These are phyloP conservation scores for Nerophis ophidion DNA, from an alignment of 2,113 vertebrate species.

Conservation along the genomic window DNA sequence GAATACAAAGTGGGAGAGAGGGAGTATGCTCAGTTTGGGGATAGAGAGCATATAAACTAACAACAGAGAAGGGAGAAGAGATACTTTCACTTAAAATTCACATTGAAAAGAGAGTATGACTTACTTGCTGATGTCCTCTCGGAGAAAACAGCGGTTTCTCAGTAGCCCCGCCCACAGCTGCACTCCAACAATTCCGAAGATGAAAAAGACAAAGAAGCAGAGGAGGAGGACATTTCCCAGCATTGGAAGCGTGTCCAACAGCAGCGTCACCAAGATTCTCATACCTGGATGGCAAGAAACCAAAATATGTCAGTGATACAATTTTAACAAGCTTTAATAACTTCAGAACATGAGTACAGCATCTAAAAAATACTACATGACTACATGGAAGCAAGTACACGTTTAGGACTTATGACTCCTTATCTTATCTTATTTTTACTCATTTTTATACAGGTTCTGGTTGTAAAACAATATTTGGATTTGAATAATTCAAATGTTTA, in stretches of 20 bases:
- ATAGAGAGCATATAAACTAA: too few species aligned
- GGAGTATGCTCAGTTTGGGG: too few species aligned
- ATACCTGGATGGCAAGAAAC: conserved; percentile 71
- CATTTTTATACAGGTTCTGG: too few species aligned
- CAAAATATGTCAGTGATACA: neutral
- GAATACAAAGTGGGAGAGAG: too few species aligned
- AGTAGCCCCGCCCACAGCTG: conserved; percentile 72
- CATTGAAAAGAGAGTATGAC: neutral
- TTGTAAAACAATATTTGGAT: too few species aligned
- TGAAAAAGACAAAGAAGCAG: conserved; percentile 89
- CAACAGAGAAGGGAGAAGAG: neutral
- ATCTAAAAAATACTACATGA: neutral
- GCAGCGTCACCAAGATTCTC: conserved; percentile 89
- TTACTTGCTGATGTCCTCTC: conserved; percentile 46
- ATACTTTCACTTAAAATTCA: neutral
- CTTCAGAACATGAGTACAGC: neutral
- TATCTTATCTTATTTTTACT: too few species aligned
- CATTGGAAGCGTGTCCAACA: conserved; percentile 93
- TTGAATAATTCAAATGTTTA: too few species aligned
- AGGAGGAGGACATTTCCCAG: conserved; percentile 84
- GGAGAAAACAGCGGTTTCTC: conserved; percentile 66
- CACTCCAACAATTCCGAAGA: conserved; percentile 83
- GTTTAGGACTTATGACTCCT: too few species aligned
- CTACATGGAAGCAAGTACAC: neutral
- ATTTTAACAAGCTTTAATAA: neutral